Evolutionary conservation across 2,113 vertebrate genomes (phyloP).

Genomic region (Hypanus sabinus): DNA sequence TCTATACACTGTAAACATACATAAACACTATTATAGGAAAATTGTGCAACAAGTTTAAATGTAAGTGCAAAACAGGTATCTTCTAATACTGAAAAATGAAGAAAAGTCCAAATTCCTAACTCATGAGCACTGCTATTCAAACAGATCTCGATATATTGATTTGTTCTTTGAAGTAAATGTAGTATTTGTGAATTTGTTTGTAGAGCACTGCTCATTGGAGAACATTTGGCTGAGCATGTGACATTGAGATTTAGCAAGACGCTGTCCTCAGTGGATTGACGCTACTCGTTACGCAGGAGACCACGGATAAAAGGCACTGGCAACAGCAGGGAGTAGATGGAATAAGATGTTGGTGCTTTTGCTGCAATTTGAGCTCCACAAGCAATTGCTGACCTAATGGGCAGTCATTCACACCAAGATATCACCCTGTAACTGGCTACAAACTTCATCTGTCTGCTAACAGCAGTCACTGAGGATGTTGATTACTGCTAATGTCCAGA

Average conservation of each 20-base stretch:
- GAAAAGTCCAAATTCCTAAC: neutral
- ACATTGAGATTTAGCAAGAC: neutral
- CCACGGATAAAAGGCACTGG: neutral
- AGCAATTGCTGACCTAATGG: neutral
- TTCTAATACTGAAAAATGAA: conserved; percentile 21
- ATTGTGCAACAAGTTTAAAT: conserved; percentile 19
- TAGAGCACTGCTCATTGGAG: neutral
- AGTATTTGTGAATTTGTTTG: neutral
- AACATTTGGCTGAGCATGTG: neutral
- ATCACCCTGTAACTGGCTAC: neutral
- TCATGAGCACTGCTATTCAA: neutral
- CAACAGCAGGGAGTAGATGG: neutral
- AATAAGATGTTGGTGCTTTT: conserved; percentile 32
- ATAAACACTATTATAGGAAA: neutral
- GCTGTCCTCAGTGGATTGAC: conserved; percentile 5
- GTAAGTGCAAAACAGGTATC: conserved; percentile 29
- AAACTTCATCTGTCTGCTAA: neutral
- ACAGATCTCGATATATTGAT: neutral
- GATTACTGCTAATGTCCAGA: neutral
- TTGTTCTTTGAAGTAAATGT: neutral
- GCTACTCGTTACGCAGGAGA: neutral
- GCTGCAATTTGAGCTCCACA: neutral
- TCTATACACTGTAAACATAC: conserved; percentile 10
- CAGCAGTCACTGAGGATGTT: neutral
- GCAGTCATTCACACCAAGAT: neutral